phyloP scores from a whole-genome alignment of 1,140 invertebrate genomes.

The Pogonomyrmex californicus region DNA sequence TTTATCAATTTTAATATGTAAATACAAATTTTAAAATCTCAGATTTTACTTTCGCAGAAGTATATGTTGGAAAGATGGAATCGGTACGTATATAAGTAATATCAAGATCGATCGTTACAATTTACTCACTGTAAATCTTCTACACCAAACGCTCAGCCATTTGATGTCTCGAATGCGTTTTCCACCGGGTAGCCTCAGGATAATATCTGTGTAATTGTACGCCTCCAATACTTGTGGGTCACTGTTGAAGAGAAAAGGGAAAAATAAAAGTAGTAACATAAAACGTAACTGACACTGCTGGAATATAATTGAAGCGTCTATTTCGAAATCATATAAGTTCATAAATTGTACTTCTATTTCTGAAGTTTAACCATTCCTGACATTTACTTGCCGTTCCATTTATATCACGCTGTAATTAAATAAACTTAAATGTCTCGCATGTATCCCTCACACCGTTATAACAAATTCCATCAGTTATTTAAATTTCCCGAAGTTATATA shows the following conservation, averaged over 20 bases:
- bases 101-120: constrained; percentile 18
- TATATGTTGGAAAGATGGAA: not conserved
- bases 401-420: not conserved
- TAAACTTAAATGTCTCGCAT: not conserved
- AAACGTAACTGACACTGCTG: not conserved
- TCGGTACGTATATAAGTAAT: not conserved
- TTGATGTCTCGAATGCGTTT: constrained; percentile 94
- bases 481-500: not conserved
- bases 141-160: constrained; percentile 96
- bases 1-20: constrained; percentile 11
- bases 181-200: constrained; percentile 93
- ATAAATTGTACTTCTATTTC: not conserved
- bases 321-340: not conserved
- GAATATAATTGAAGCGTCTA: not conserved
- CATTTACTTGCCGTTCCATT: not conserved
- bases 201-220: constrained; percentile 93
- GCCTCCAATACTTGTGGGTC: constrained; percentile 92
- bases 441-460: not conserved
- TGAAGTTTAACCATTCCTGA: not conserved
- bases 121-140: constrained; percentile 94
- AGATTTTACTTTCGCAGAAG: not conserved
- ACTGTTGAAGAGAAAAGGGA: constrained; percentile 87
- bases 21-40: not conserved
- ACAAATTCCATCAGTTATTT: not conserved
- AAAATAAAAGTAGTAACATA: constrained; percentile 45